phyloP scores from a whole-genome alignment of 2,113 vertebrate species.

The Solenodon paradoxus region DNA sequence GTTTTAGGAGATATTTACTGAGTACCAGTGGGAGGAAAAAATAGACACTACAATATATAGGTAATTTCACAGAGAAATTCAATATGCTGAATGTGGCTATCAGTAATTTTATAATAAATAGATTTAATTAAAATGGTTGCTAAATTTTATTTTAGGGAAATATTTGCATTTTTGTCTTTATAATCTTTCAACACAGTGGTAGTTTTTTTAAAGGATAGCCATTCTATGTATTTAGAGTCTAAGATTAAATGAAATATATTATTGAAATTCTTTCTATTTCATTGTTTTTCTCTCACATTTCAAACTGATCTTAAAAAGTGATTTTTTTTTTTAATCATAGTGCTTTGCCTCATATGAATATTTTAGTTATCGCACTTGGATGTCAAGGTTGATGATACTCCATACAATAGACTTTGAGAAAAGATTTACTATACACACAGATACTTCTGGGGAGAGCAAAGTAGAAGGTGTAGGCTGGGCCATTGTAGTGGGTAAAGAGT shows the following conservation, averaged over 20 bases:
- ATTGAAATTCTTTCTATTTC: not conserved
- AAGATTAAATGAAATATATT: not conserved
- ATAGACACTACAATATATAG: not conserved
- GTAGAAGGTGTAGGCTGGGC: not conserved
- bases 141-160: not conserved
- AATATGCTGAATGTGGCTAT: not conserved
- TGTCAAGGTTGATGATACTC: not conserved
- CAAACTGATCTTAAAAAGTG: not conserved
- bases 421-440: too few relatives aligned
- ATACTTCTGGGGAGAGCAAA: not conserved
- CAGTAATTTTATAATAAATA: slow-evolving; percentile 18
- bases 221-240: not conserved
- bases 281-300: not conserved
- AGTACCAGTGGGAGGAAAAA: not conserved
- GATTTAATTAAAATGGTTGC: not conserved
- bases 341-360: not conserved
- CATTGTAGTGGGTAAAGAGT: not conserved
- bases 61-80: not conserved
- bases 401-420: not conserved
- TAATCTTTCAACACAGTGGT: not conserved
- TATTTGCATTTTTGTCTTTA: not conserved
- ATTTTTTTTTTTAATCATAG: not conserved
- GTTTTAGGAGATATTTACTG: slow-evolving; percentile 21
- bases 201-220: not conserved
- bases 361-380: not conserved